A percentile compares a stretch with the other conserved stretches of the same genome.
phyloP scores from a whole-genome alignment of 2,888 invertebrate species.

The Linnaemya vulpina region DNA sequence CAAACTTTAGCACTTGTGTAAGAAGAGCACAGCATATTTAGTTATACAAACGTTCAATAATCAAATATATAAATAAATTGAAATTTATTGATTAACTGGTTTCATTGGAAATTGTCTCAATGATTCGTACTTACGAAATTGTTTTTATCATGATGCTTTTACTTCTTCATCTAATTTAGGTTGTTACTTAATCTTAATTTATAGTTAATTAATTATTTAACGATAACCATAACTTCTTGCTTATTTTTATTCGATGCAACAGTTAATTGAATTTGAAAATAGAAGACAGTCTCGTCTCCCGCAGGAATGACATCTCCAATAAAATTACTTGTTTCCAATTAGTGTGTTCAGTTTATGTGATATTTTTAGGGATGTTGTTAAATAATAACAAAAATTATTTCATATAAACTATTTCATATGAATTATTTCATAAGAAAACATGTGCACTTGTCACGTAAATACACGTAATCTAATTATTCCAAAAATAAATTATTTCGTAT shows the following conservation, averaged over 20 bases:
- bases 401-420: too few relatives aligned
- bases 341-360: too few relatives aligned
- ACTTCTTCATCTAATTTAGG: neutral
- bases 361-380: too few relatives aligned
- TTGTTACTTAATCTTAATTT: neutral
- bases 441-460: too few relatives aligned
- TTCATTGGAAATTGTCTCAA: constrained; percentile 25
- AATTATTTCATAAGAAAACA: too few relatives aligned
- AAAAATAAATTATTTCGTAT: too few relatives aligned
- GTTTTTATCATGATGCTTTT: constrained; percentile 4
- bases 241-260: neutral
- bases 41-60: constrained; percentile 51
- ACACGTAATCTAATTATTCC: too few relatives aligned
- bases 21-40: neutral
- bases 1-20: neutral
- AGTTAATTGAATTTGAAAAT: neutral
- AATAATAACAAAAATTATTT: too few relatives aligned
- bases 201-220: neutral
- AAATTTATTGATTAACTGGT: constrained; percentile 49
- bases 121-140: constrained; percentile 1
- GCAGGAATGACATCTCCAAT: too few relatives aligned
- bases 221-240: neutral
- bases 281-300: neutral
- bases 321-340: too few relatives aligned
- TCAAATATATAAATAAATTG: constrained; percentile 47